Percentiles rank a stretch among this genome's conserved stretches.
Evolutionary conservation across 2,113 vertebrate species (phyloP).

Genomic region (Thymallus thymallus): DNA sequence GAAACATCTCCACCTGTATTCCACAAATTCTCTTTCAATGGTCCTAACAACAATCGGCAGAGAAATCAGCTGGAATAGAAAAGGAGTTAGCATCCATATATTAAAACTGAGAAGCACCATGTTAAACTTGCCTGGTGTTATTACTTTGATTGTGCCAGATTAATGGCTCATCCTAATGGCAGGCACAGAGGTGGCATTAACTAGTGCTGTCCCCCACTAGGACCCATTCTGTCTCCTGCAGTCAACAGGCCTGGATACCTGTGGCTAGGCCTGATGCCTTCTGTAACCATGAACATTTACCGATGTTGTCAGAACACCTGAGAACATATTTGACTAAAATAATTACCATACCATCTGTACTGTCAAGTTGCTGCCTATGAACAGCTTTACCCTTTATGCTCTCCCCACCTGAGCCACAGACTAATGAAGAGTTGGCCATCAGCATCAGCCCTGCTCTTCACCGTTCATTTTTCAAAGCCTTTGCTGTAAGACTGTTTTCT

Average conservation of each 20-base stretch:
- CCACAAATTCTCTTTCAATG: no score
- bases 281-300: constrained; percentile 49
- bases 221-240: constrained; percentile 26
- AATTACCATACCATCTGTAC: constrained; percentile 75
- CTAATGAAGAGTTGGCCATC: constrained; percentile 35
- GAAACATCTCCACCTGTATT: no score
- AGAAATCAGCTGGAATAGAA: no score
- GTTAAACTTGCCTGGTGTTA: no score
- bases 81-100: no score
- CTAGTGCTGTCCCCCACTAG: constrained; percentile 7
- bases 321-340: constrained; percentile 68
- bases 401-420: not conserved
- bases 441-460: constrained; percentile 39
- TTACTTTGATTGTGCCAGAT: no score
- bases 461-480: not conserved
- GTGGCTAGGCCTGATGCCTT: constrained; percentile 52
- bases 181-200: constrained; percentile 1
- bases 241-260: constrained; percentile 46
- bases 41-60: no score
- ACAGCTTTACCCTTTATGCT: constrained; percentile 3
- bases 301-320: constrained; percentile 65
- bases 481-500: not conserved
- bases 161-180: not conserved
- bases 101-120: no score
- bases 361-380: constrained; percentile 43